Evolutionary conservation across 2,113 vertebrate species (phyloP).

Genomic region (Nannobrachium achirus): DNA sequence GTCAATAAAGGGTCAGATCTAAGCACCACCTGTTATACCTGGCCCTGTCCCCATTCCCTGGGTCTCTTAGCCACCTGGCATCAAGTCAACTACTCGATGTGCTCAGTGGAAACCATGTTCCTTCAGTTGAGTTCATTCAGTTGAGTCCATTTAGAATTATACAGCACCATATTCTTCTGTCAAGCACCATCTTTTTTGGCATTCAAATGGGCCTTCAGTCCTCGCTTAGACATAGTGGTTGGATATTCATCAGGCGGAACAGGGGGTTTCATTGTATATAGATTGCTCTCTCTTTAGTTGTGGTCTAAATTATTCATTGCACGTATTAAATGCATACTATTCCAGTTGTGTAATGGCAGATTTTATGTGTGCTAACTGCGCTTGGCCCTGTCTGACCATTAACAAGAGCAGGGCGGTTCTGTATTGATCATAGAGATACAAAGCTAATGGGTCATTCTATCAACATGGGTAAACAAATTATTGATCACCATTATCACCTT

Average conservation of each 20-base stretch:
- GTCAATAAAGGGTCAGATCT: constrained; percentile 23
- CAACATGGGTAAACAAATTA: constrained; percentile 47
- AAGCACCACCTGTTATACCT: constrained; percentile 62
- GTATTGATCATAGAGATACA: constrained; percentile 15
- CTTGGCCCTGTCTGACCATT: constrained; percentile 22
- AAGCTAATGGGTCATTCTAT: constrained; percentile 55
- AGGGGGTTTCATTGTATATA: not conserved
- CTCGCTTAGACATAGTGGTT: too few species aligned
- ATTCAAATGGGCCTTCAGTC: too few species aligned
- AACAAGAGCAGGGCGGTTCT: constrained; percentile 7
- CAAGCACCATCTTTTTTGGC: too few species aligned
- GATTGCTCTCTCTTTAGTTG: not conserved
- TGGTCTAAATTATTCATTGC: constrained; percentile 32
- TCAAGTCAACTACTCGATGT: constrained; percentile 20
- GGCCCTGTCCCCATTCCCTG: constrained; percentile 42
- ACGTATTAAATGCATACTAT: constrained; percentile 5
- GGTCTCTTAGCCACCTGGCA: constrained; percentile 44
- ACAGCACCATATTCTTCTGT: too few species aligned
- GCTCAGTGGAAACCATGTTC: not conserved
- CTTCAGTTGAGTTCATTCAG: too few species aligned
- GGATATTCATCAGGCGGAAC: not conserved
- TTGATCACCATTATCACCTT: constrained; percentile 40
- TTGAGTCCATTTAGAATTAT: not conserved
- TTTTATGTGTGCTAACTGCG: constrained; percentile 9
- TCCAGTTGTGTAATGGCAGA: constrained; percentile 15